Percentiles rank a stretch among this genome's conserved stretches.
These are phyloP conservation scores for Cataglyphis cursor DNA, from an alignment of 2,888 invertebrate genomes.

Conservation along the genomic window DNA sequence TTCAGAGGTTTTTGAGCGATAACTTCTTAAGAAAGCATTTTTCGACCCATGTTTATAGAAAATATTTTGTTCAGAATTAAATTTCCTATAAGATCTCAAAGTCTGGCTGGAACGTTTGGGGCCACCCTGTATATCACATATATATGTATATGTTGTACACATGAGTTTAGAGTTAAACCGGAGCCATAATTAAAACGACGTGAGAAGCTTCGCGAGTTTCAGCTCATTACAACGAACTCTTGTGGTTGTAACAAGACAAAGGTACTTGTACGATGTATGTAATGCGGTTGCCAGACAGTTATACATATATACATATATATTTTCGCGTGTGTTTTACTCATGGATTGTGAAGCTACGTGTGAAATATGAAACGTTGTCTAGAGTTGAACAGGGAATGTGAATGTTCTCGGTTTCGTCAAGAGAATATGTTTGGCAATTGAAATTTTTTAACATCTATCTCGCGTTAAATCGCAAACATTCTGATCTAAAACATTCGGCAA, in stretches of 20 bases:
- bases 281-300: slow-evolving; percentile 24
- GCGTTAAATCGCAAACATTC: background rate
- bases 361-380: slow-evolving; percentile 31
- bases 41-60: too few relatives aligned
- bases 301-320: background rate
- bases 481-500: slow-evolving; percentile 1
- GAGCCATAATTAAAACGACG: background rate
- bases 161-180: background rate
- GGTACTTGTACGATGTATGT: slow-evolving; percentile 22
- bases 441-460: background rate
- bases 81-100: too few relatives aligned
- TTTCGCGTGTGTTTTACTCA: slow-evolving; percentile 30
- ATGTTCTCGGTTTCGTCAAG: background rate
- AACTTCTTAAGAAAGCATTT: too few relatives aligned
- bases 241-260: slow-evolving; percentile 32
- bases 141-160: background rate
- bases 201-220: slow-evolving; percentile 29
- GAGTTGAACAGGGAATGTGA: slow-evolving; percentile 5
- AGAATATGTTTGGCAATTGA: background rate
- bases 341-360: background rate
- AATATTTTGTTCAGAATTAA: too few relatives aligned
- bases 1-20: too few relatives aligned
- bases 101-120: too few relatives aligned
- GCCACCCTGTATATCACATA: too few relatives aligned
- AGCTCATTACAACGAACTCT: slow-evolving; percentile 46